Evolutionary conservation across 2,113 vertebrate genomes (phyloP), one percentile per base, ranked within the genome.

Genomic region (Rhodinocichla rosea): DNA sequence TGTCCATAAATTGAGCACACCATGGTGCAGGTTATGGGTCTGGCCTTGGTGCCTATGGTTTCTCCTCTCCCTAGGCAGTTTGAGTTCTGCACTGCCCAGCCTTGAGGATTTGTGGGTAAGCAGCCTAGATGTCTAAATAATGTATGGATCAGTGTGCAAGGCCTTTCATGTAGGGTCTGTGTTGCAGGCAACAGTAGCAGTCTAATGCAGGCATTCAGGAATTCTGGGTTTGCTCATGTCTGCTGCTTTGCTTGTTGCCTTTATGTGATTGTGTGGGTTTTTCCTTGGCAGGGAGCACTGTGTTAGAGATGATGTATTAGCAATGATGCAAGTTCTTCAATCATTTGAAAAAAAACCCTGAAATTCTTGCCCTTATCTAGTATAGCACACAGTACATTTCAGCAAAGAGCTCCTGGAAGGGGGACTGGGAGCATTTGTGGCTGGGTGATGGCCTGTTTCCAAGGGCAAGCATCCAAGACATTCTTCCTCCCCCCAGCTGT

Each of bases 351-450:
- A 92, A 90, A 90, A 70, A 33, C 52, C 45, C 88, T 89, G 56
- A 92, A 92, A 96, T 87, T 89, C 73, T 93, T 94, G 40, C 53
- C 69, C 80, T 95, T 97, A 84, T 97, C 89, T 95, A 78, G 44
- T 60, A 52, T 39, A 69, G 30, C 52, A 49, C 56, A 64, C 1
- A 6, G 39, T 50, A 47, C 1, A 4, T 75, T 88, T 83, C 49
- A 59, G 37, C 0, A 0, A 80, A 81, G 24, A 80, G 35, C 76
- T 89, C 39, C 76, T 78, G 73, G 44, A 92, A 81, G 56, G 83
- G 65, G 44, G 73, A 32, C 18, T 88, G 75, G 53, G 24, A 80
- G 22, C 8, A 0, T 79, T 73, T 67, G 59, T 67, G 80, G 23
- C 45, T 77, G 75, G 49, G 13, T 74, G 59, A 77, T 65, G 74